Conservation (phyloP, 2,113 vertebrate genomes). For the Chaetura pelagica region DNA sequence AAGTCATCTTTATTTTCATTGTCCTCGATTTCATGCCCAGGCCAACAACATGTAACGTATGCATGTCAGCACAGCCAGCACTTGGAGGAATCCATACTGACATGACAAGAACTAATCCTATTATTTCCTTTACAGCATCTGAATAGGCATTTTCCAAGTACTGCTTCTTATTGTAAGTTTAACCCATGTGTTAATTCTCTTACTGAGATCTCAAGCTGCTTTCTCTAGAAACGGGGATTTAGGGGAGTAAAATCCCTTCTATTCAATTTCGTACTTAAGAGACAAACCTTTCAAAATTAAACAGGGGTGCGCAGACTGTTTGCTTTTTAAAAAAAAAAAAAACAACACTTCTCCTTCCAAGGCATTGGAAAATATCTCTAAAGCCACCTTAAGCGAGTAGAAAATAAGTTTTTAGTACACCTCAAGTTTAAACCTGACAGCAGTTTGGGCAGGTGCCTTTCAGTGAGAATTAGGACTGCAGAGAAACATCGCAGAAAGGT, state of each 20-base stretch:
- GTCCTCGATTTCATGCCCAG: constrained; percentile 27
- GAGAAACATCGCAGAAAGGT: rapidly evolving
- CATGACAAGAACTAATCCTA: constrained; percentile 67
- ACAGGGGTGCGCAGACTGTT: not conserved
- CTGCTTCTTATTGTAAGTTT: constrained; percentile 49
- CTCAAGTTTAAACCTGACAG: not conserved
- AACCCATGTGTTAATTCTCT: constrained; percentile 68
- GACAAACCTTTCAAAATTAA: constrained; percentile 52
- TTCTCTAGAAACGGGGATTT: constrained; percentile 46
- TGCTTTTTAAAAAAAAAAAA: constrained; percentile 9
- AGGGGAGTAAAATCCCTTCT: constrained; percentile 44
- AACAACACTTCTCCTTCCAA: not conserved
- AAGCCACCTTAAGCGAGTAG: not conserved
- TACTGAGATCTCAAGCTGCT: constrained; percentile 65
- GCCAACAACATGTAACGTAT: not conserved
- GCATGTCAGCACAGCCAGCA: not conserved
- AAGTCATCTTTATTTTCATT: constrained; percentile 11
- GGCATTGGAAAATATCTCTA: not conserved
- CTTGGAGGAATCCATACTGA: constrained; percentile 13
- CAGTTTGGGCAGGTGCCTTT: not conserved
- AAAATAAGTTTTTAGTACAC: not conserved
- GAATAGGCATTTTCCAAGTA: constrained; percentile 55
- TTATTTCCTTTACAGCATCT: constrained; percentile 54
- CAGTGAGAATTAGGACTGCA: not conserved
- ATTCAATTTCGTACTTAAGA: constrained; percentile 33